Evolutionary conservation across 2,888 invertebrate genomes (phyloP), one percentile per base, ranked within the genome.

Genomic region (Mantis religiosa): DNA sequence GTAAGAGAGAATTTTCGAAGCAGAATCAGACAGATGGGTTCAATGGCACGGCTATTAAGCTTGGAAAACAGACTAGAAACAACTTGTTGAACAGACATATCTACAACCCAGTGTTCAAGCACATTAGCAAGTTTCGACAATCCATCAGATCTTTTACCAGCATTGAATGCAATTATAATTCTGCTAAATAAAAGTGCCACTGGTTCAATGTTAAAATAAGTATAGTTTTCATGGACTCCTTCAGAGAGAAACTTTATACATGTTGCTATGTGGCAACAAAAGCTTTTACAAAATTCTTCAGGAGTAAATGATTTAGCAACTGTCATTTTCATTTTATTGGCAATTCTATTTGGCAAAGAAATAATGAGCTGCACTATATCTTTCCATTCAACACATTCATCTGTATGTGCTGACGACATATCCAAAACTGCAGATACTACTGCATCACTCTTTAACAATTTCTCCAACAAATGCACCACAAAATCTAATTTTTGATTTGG

Each of bases 271-370:
- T 96, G 96, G 90, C 95, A 94, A 34, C 95, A 92, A 0, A 97
- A 91, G 84, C 95, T 92, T 88, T 94, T 95, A 0, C 95, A 93
- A 92, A 95, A 97, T 30, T 93, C 93, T 27, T 94, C 93, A 0
- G 94, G 93, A 0, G 94, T 93, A 91, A 96, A 97, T 28, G 94
- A 93, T 89, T 94, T 93, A 0, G 95, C 95, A 8, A 95, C 93
- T 54, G 95, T 93, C 1, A 93, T 93, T 90, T 95, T 93, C 47
- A 96, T 91, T 91, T 94, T 94, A 92, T 98, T 98, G 14, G 97
- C 96, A 83, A 97, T 93, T 90, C 96, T 93, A 91, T 94, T 95
- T 0, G 97, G 97, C 87, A 97, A 91, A 2, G 96, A 96, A 12
- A 95, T 93, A 88, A 97, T 91, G 85, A 95, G 91, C 91, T 96